Percentiles rank a stretch among this genome's conserved stretches.
phyloP scores from a whole-genome alignment of 2,888 invertebrate species.

The Clepsis dumicolana region DNA sequence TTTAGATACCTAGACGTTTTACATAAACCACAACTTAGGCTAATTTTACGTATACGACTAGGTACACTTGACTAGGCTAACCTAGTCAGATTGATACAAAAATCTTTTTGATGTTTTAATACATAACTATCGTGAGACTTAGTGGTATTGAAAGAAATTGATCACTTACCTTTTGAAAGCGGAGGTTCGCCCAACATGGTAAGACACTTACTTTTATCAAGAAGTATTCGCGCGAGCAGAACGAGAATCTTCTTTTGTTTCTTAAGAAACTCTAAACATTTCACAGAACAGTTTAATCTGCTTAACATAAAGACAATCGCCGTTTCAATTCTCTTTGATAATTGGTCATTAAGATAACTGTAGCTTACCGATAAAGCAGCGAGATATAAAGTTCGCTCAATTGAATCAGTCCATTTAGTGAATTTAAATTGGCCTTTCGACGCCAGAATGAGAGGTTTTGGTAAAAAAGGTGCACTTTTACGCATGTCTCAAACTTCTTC shows the following conservation, averaged over 20 bases:
- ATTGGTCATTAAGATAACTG: conserved; percentile 13
- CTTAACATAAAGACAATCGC: conserved; percentile 10
- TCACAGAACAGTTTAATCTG: neutral
- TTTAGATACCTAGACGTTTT: conserved; percentile 50
- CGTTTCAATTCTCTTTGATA: conserved; percentile 9
- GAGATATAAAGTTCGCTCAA: conserved; percentile 13
- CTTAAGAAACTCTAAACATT: neutral
- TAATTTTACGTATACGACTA: conserved; percentile 25
- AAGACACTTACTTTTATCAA: too few species aligned
- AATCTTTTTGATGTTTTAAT: neutral
- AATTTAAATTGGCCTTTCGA: conserved; percentile 2
- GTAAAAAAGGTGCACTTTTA: neutral
- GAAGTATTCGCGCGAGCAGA: neutral
- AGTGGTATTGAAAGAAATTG: too few species aligned
- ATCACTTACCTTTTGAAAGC: too few species aligned
- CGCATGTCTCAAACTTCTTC: neutral
- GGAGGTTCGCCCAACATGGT: too few species aligned
- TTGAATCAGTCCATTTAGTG: conserved; percentile 14
- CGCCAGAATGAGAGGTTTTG: neutral
- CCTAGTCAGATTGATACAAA: too few species aligned
- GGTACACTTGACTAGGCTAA: neutral
- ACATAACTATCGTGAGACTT: neutral
- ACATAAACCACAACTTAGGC: conserved; percentile 41
- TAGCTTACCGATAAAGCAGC: conserved; percentile 12
- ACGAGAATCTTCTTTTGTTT: conserved; percentile 1